Base-by-base conservation (phyloP, 2,113 vertebrate species). In the Apistogramma diplotaenia region DNA sequence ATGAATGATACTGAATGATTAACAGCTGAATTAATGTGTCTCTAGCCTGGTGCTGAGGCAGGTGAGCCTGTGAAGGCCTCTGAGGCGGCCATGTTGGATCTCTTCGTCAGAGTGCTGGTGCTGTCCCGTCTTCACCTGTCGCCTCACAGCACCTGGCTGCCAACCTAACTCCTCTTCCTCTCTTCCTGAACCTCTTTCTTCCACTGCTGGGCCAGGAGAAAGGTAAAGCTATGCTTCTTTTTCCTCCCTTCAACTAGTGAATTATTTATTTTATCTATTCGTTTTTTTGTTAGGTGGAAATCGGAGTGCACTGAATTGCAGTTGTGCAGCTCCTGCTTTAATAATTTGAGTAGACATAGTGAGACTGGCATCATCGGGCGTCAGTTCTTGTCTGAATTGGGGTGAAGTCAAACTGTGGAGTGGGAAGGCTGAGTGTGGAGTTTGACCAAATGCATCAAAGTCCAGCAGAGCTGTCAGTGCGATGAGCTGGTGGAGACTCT, bases 71-170 rank as follows among this genome's bases (percentile, higher is more conserved):
- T 85, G 56, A 49, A 79, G 55, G 56, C 33, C 58, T 76, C 43
- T 2, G 46, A 35, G 78, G 72, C 57, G 86, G 93, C 87, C 88
- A 95, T 95, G 94, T 83, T 90, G 88, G 84, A 91, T 85, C 83
- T 89, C 56, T 61, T 83, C 67, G 59, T 71, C 58, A 75, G 75
- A 77, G 78, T 25, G 85, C 77, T 83, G 91, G 89, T 79, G 86
- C 92, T 70, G 89, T 90, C 37, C 74, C 23, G 65, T 86, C 87
- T 91, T 90, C 81, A 89, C 85, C 89, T 67, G 4, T 93, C 85
- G 16, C 70, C 87, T 72, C 81, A 37, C 76, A 57, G 72, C 85
- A 81, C 84, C 71, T 86, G 72, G 4, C 77, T 89, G 74, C 92
- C 93, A 23, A 92, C 91, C 49, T 92, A 91, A 87, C 82, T 81